Evolutionary conservation across 2,888 invertebrate species (phyloP).

Genomic region (Cheilosia variabilis): DNA sequence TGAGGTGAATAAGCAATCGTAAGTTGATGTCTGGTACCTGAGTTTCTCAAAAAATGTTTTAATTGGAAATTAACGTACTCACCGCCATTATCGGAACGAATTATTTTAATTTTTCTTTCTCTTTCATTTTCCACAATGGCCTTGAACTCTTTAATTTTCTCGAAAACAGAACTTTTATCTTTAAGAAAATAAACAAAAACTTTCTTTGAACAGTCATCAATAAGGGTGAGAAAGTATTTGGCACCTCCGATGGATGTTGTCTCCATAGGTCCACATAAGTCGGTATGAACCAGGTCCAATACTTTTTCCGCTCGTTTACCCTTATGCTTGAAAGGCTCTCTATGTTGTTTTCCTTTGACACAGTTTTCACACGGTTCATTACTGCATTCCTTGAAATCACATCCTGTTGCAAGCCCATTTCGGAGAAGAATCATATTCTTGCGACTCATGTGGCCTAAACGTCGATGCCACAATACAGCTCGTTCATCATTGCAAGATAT

Average conservation of each 20-base stretch:
- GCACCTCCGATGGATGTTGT: slow-evolving; percentile 1
- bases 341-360: neutral
- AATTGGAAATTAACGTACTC: slow-evolving; percentile 1
- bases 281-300: neutral
- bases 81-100: slow-evolving; percentile 5
- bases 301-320: neutral
- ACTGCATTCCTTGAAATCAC: too few species aligned
- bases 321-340: neutral
- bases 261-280: slow-evolving; percentile 2
- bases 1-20: slow-evolving; percentile 13
- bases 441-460: slow-evolving; percentile 9
- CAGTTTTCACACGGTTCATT: neutral
- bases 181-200: slow-evolving; percentile 1
- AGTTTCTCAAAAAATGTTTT: slow-evolving; percentile 4
- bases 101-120: slow-evolving; percentile 6
- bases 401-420: neutral
- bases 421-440: neutral
- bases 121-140: neutral
- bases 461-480: slow-evolving; percentile 6
- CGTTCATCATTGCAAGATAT: neutral
- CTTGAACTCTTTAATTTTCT: neutral
- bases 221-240: slow-evolving; percentile 12
- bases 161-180: neutral
- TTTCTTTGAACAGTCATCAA: slow-evolving; percentile 11
- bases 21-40: slow-evolving; percentile 12